phyloP scores from a whole-genome alignment of 2,113 vertebrate species.

The Illadopsis cleaveri region DNA sequence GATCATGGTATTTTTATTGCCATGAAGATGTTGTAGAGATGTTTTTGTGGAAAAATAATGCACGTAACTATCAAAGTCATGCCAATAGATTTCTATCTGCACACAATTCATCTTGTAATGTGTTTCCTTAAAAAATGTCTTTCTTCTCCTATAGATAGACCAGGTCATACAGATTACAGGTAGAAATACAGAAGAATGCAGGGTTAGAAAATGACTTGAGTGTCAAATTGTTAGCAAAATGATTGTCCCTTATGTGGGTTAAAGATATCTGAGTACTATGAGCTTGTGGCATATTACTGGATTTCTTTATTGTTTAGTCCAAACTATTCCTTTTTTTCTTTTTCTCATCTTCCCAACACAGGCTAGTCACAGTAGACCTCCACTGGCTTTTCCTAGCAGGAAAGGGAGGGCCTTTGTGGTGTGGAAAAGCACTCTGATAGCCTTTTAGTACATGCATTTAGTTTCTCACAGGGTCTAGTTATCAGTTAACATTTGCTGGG shows the following conservation, averaged over 20 bases:
- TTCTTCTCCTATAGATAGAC: not conserved
- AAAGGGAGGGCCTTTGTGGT: not conserved
- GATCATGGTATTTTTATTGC: not conserved
- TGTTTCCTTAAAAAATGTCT: not conserved
- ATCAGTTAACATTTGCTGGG: not conserved
- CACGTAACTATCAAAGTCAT: not conserved
- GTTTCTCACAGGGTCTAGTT: not conserved
- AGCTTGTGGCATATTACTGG: not conserved
- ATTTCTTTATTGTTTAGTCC: not conserved
- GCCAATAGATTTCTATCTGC: not conserved
- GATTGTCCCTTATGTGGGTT: not conserved
- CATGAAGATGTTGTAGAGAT: not conserved
- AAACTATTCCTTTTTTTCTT: not conserved
- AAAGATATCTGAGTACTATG: not conserved
- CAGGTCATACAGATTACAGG: not conserved
- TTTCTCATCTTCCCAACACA: not conserved
- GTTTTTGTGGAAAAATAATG: not conserved
- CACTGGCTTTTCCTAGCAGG: not conserved
- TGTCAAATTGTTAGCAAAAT: not conserved
- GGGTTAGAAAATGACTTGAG: not conserved
- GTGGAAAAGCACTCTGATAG: not conserved
- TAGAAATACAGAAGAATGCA: not conserved
- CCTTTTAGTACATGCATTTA: fast-evolving
- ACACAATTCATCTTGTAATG: not conserved
- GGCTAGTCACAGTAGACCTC: not conserved